Percentiles rank a stretch among this genome's conserved stretches.
phyloP scores from a whole-genome alignment of 2,888 invertebrate genomes.

The Petrophora chlorosata region DNA sequence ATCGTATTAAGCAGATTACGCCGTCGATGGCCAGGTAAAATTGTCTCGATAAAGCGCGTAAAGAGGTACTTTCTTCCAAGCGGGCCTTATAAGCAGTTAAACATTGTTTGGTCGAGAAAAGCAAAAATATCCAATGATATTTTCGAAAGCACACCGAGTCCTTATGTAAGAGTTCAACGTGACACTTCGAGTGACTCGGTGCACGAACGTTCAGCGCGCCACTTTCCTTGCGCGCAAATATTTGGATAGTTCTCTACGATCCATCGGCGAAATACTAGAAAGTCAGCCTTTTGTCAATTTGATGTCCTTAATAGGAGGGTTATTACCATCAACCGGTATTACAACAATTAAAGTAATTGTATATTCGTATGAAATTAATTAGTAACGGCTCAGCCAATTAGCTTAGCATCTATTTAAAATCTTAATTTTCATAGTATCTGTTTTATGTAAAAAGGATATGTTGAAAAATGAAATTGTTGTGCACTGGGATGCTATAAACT shows the following conservation, averaged over 20 bases:
- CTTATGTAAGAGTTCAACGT: slow-evolving; percentile 83
- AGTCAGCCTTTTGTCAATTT: slow-evolving; percentile 37
- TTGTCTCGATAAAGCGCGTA: slow-evolving; percentile 45
- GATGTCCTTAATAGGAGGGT: slow-evolving; percentile 39
- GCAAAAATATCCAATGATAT: slow-evolving; percentile 71
- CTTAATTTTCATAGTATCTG: too few relatives aligned
- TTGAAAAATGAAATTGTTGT: too few relatives aligned
- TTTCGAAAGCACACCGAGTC: slow-evolving; percentile 79
- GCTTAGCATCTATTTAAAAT: slow-evolving; percentile 28
- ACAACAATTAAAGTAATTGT: slow-evolving; percentile 34
- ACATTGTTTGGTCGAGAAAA: slow-evolving; percentile 65
- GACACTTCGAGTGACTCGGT: slow-evolving; percentile 70
- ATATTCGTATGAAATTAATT: slow-evolving; percentile 31
- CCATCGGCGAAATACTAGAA: slow-evolving; percentile 36
- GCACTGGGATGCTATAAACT: too few relatives aligned
- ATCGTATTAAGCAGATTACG: slow-evolving; percentile 21
- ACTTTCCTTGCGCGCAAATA: slow-evolving; percentile 76
- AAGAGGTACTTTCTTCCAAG: slow-evolving; percentile 63
- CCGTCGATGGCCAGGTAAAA: slow-evolving; percentile 35
- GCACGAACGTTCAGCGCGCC: slow-evolving; percentile 71
- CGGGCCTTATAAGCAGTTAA: slow-evolving; percentile 52
- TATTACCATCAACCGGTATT: slow-evolving; percentile 37
- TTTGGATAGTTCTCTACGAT: slow-evolving; percentile 60
- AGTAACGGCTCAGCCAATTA: slow-evolving; percentile 31
- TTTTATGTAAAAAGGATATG: too few relatives aligned